Percentiles rank a stretch among this genome's conserved stretches.
Conservation (phyloP, 2,113 vertebrate genomes). For the Anoplopoma fimbria region DNA sequence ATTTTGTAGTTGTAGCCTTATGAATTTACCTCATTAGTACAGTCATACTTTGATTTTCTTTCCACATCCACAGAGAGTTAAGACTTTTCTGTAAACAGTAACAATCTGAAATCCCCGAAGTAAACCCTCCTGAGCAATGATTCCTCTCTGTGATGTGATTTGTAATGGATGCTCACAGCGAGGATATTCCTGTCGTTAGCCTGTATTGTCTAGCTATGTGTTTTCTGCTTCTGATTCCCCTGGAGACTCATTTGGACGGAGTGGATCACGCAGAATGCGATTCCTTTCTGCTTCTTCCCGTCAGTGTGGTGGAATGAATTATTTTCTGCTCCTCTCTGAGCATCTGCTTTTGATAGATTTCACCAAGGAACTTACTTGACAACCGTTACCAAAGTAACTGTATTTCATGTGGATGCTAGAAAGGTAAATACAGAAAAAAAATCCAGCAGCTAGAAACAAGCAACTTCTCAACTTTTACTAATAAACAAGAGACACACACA, state of each 20-base stretch:
- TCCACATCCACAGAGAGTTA: neutral
- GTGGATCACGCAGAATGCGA: neutral
- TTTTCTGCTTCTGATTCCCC: conserved; percentile 35
- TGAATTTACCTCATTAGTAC: conserved; percentile 7
- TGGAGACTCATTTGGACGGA: conserved; percentile 45
- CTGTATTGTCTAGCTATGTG: conserved; percentile 15
- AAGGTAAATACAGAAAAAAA: neutral
- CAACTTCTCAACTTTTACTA: neutral
- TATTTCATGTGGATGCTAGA: neutral
- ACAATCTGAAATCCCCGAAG: neutral
- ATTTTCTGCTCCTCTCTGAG: neutral
- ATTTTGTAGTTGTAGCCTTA: neutral
- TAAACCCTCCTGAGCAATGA: neutral
- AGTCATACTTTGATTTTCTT: neutral
- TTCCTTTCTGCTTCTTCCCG: neutral
- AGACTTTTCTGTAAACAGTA: conserved; percentile 15
- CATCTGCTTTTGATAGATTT: conserved; percentile 20
- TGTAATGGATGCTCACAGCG: conserved; percentile 32
- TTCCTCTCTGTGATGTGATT: conserved; percentile 29
- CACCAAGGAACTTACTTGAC: neutral
- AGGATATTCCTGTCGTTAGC: conserved; percentile 37
- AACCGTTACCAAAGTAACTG: neutral
- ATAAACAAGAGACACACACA: neutral
- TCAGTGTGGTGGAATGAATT: conserved; percentile 18
- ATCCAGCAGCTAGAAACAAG: no score